phyloP scores from a whole-genome alignment of 2,888 invertebrate species.

The Euzetes globulus region DNA sequence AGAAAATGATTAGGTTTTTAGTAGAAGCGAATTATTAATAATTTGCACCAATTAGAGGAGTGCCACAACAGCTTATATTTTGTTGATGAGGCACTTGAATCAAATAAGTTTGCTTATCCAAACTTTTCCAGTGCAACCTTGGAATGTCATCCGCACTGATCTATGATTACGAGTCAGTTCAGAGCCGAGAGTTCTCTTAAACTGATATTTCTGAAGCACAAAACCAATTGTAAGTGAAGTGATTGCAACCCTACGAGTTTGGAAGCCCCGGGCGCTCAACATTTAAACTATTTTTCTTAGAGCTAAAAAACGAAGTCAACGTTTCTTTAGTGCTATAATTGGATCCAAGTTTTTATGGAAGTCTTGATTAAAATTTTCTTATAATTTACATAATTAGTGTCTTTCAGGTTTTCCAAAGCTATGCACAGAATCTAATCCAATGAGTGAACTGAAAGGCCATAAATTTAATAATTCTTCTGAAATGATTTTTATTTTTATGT shows the following conservation, averaged over 20 bases:
- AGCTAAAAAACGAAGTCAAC: conserved; percentile 1
- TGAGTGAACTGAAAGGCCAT: not conserved
- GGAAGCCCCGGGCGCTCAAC: not conserved
- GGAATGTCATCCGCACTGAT: conserved; percentile 24
- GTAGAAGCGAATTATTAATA: conserved; percentile 9
- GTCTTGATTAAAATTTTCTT: not conserved
- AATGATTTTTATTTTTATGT: not conserved
- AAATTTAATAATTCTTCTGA: not conserved
- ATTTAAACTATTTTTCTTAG: conserved; percentile 2
- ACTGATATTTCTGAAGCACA: not conserved
- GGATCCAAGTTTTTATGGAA: not conserved
- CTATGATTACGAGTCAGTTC: conserved; percentile 13
- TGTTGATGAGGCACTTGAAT: conserved; percentile 3
- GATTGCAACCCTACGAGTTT: conserved; percentile 1
- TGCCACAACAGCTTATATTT: not conserved
- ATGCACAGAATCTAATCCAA: not conserved
- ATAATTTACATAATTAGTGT: conserved; percentile 15
- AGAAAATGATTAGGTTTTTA: not conserved
- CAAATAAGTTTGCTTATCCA: not conserved
- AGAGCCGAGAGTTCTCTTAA: not conserved
- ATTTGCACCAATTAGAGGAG: conserved; percentile 21
- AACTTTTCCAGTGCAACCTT: not conserved
- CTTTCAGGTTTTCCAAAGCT: not conserved
- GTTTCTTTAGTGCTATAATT: not conserved
- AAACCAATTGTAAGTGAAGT: not conserved